phyloP scores from a whole-genome alignment of 2,888 invertebrate genomes.

The Tinea pellionella region DNA sequence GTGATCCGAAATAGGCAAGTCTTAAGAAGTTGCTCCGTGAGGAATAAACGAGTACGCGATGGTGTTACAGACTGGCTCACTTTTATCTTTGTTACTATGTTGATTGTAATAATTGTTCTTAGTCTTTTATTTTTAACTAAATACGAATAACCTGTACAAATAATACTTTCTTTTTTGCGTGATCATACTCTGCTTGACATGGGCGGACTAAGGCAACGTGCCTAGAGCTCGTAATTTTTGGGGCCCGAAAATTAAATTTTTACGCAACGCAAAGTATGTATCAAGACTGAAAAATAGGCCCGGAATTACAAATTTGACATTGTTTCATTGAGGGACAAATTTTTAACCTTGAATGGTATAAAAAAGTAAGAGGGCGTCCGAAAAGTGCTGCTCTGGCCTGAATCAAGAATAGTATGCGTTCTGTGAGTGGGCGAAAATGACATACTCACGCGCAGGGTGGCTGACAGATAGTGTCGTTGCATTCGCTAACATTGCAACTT shows the following conservation, averaged over 20 bases:
- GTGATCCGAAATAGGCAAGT: slow-evolving; percentile 58
- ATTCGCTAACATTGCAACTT: background rate
- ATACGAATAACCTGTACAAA: no score
- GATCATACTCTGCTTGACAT: no score
- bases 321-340: background rate
- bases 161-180: no score
- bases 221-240: no score
- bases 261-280: no score
- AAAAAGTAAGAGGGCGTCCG: background rate
- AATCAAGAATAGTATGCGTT: background rate
- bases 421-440: background rate
- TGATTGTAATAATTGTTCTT: background rate
- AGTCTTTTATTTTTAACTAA: background rate
- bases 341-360: background rate
- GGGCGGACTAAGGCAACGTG: no score
- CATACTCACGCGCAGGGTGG: background rate
- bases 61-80: slow-evolving; percentile 19
- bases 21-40: slow-evolving; percentile 13
- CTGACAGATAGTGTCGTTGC: background rate
- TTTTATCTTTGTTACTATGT: slow-evolving; percentile 53
- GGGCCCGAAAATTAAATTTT: no score
- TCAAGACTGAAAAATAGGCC: no score
- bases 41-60: slow-evolving; percentile 2
- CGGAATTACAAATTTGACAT: no score
- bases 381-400: background rate